A percentile compares a stretch with the other conserved stretches of the same genome.
phyloP scores from a whole-genome alignment of 2,888 invertebrate genomes.

The Trachelus stipa region DNA sequence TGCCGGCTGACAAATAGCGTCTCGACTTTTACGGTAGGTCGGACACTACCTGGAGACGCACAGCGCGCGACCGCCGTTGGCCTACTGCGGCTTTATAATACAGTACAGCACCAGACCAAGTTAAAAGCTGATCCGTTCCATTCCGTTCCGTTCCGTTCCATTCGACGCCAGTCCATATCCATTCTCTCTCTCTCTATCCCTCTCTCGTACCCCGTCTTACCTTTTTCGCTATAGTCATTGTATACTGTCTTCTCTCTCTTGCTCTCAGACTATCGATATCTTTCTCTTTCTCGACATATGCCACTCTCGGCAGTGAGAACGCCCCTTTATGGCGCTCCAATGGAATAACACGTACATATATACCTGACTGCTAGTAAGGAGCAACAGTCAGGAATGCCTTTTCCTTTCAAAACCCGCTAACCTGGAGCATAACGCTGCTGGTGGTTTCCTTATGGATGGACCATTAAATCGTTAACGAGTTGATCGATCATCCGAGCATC shows the following conservation, averaged over 20 bases:
- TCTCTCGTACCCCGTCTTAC: conserved; percentile 19
- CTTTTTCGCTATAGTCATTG: conserved; percentile 1
- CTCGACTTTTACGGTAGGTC: conserved; percentile 39
- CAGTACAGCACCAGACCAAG: conserved; percentile 28
- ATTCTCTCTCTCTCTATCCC: conserved; percentile 24
- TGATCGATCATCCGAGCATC: neutral
- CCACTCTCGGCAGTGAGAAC: conserved; percentile 6
- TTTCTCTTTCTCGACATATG: conserved; percentile 8
- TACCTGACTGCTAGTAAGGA: conserved; percentile 1
- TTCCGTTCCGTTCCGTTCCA: conserved; percentile 43
- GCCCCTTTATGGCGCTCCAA: neutral
- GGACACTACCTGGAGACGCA: conserved; percentile 43
- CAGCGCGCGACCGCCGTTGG: conserved; percentile 61
- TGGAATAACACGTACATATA: neutral
- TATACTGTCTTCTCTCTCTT: conserved; percentile 13
- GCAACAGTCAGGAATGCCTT: conserved; percentile 39
- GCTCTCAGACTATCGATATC: conserved; percentile 10
- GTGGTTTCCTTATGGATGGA: neutral
- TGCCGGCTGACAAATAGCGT: neutral
- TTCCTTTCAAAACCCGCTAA: conserved; percentile 45
- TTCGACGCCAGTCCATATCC: conserved; percentile 23
- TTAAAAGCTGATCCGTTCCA: conserved; percentile 16
- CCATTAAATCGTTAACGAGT: neutral
- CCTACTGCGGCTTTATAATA: conserved; percentile 58
- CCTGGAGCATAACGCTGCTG: neutral